These are phyloP conservation scores for Amblyteles armatorius DNA, from an alignment of 2,888 invertebrate species.

Conservation along the genomic window DNA sequence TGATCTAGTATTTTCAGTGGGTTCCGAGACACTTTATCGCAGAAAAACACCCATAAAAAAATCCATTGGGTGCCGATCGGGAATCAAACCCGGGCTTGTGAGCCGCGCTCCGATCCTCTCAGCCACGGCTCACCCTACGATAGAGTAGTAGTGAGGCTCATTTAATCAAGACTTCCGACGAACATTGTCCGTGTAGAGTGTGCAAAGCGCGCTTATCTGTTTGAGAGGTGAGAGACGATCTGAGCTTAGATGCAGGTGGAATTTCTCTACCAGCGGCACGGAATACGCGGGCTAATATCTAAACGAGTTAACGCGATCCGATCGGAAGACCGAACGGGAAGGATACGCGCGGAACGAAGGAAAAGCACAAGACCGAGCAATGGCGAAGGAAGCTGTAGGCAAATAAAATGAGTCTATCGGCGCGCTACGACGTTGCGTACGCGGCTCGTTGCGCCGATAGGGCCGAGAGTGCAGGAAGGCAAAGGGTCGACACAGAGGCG, in stretches of 20 bases:
- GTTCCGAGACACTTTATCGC: too few species aligned
- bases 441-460: conserved; percentile 9
- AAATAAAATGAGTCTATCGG: conserved; percentile 15
- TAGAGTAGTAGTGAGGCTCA: background rate
- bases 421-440: conserved; percentile 9
- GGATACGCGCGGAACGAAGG: background rate
- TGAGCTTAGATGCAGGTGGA: conserved; percentile 40
- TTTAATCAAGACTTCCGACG: conserved; percentile 65
- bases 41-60: too few species aligned
- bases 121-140: too few species aligned
- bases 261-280: conserved; percentile 66
- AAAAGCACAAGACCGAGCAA: conserved; percentile 2
- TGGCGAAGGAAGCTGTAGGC: background rate
- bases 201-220: conserved; percentile 33
- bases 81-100: too few species aligned
- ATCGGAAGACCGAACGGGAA: conserved; percentile 13
- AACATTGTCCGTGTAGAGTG: conserved; percentile 35
- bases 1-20: too few species aligned
- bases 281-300: conserved; percentile 55
- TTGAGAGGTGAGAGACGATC: conserved; percentile 36
- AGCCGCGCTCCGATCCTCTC: too few species aligned
- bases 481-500: conserved; percentile 15
- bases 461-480: conserved; percentile 8
- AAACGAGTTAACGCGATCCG: conserved; percentile 54
- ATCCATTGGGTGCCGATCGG: too few species aligned